Evolutionary conservation across 2,113 vertebrate species (phyloP).

Genomic region (Porphyrio hochstetteri): DNA sequence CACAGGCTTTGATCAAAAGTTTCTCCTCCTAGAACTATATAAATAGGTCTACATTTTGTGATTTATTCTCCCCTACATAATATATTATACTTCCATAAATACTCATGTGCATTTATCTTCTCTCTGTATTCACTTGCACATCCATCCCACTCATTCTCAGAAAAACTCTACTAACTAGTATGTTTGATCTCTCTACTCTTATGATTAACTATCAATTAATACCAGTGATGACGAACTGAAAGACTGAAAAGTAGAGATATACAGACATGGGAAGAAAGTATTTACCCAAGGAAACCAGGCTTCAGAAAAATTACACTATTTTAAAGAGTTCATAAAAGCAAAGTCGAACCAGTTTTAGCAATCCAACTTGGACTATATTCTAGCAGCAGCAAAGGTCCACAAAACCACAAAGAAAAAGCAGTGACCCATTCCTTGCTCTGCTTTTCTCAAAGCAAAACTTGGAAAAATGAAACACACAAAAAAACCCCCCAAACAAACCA

Average conservation of each 20-base stretch:
- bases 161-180: background rate
- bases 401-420: background rate
- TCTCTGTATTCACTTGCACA: background rate
- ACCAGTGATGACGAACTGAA: background rate
- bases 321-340: background rate
- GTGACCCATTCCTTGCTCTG: background rate
- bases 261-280: background rate
- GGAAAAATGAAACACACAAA: too few species aligned
- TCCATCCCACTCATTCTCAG: background rate
- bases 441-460: background rate
- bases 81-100: background rate
- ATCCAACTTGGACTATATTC: background rate
- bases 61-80: background rate
- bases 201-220: background rate
- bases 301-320: background rate
- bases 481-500: background rate
- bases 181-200: background rate
- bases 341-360: background rate
- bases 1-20: background rate
- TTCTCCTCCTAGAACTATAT: background rate
- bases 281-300: background rate
- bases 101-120: background rate
- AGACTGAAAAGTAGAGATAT: background rate
- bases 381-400: background rate
- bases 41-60: background rate